phyloP scores from a whole-genome alignment of 1,140 invertebrate genomes.

The Luehdorfia chinensis region DNA sequence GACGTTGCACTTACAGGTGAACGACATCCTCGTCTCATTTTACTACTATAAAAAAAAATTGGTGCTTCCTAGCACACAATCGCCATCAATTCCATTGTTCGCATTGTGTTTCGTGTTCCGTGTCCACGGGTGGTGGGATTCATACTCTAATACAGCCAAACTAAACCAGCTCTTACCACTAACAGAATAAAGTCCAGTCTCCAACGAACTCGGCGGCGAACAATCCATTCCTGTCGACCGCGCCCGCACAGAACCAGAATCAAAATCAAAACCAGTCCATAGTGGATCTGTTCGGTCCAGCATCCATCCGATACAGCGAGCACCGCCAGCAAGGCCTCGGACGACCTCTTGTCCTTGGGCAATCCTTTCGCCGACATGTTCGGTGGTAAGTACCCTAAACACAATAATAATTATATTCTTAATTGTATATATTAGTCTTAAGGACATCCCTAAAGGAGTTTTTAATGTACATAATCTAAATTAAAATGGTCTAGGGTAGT shows the following conservation, averaged over 20 bases:
- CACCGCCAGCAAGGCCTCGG: slow-evolving; percentile 84
- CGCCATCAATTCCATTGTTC: no score
- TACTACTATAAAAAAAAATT: no score
- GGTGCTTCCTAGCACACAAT: no score
- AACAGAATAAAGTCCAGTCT: slow-evolving; percentile 87
- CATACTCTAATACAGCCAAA: no score
- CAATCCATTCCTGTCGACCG: slow-evolving; percentile 90
- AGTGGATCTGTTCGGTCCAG: slow-evolving; percentile 86
- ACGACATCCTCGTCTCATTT: no score
- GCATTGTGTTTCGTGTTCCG: no score
- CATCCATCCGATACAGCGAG: slow-evolving; percentile 59
- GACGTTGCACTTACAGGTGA: no score
- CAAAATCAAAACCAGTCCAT: slow-evolving; percentile 80
- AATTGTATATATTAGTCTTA: not conserved
- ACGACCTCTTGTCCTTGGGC: slow-evolving; percentile 91
- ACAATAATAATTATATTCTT: no score
- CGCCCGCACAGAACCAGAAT: slow-evolving; percentile 30
- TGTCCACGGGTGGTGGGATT: no score
- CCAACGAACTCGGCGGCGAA: slow-evolving; percentile 83
- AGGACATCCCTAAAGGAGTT: not conserved
- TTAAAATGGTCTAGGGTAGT: not conserved
- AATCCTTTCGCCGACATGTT: slow-evolving; percentile 96
- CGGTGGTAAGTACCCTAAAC: slow-evolving; percentile 76
- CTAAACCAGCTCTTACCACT: slow-evolving; percentile 28
- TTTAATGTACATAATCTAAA: not conserved